Evolutionary conservation across 2,797 vertebrate species (phyloP), one percentile per base, ranked within the genome.

Genomic region (Acanthiza pusilla): DNA sequence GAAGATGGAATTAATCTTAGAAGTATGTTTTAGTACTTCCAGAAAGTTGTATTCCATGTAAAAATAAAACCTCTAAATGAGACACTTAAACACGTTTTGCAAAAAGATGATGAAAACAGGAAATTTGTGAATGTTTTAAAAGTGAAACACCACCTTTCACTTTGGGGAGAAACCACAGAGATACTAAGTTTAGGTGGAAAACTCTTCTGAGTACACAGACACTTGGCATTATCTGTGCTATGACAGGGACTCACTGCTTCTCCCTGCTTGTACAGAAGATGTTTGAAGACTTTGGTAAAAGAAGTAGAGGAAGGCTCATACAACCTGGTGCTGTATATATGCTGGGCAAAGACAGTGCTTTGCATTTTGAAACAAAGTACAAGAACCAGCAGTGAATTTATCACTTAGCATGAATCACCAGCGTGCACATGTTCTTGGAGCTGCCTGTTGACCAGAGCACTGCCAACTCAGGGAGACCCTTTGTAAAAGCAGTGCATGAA

Each of bases 381-480:
- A 55, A 36, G 48, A 71, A 9, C 13, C 61, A 84, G 30, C 55
- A 82, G 45, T 53, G 79, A 53, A 36, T 89, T 80, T 73, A 43
- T 63, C 40, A 16, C 34, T 72, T 72, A 7, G 40, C 45, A 7
- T 67, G 58, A 83, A 50, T 80, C 82, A 54, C 34, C 65, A 57
- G 19, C 0, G 0, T 29, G 43, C 14, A 2, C 5, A 0, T 1
- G 1, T 40, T 92, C 38, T 61, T 3, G 2, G 70, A 80, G 57
- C 78, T 74, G 87, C 82, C 54, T 77, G 25, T 55, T 88, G 43
- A 47, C 47, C 36, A 51, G 51, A 50, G 45, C 0, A 0, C 60
- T 60, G 67, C 4, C 2, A 67, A 4, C 55, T 87, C 53, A 30
- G 57, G 82, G 66, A 47, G 20, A 57, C 62, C n/a, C 32, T 61